These are phyloP conservation scores for Goniozus legneri DNA, from an alignment of 1,140 invertebrate genomes.

Conservation along the genomic window DNA sequence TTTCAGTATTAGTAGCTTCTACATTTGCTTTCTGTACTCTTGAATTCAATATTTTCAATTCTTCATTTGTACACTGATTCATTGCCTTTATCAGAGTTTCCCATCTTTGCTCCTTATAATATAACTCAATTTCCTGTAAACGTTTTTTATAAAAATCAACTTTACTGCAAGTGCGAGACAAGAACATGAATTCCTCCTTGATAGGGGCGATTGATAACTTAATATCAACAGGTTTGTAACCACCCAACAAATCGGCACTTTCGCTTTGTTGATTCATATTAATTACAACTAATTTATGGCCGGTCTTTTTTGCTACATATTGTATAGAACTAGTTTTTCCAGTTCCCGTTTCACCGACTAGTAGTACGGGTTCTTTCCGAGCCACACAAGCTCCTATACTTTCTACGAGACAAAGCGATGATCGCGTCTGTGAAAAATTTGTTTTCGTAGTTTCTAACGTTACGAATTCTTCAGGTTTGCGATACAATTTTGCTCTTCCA, in stretches of 20 bases:
- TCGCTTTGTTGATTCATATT: slow-evolving; percentile 99
- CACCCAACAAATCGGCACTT: slow-evolving; percentile 91
- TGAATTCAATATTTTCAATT: slow-evolving; percentile 57
- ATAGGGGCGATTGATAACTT: slow-evolving; percentile 80
- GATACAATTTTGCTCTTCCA: slow-evolving; percentile 57
- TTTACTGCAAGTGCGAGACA: slow-evolving; percentile 80
- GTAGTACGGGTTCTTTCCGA: slow-evolving; percentile 84
- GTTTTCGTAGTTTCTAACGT: slow-evolving; percentile 40
- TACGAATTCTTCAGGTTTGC: slow-evolving; percentile 23
- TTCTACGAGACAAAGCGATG: slow-evolving; percentile 80
- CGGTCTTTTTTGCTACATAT: slow-evolving; percentile 80
- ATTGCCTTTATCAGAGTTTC: slow-evolving; percentile 71
- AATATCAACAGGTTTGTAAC: slow-evolving; percentile 94
- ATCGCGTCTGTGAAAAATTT: slow-evolving; percentile 78
- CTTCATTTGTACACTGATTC: slow-evolving; percentile 69
- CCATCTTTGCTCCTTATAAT: slow-evolving; percentile 73
- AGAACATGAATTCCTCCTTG: slow-evolving; percentile 76
- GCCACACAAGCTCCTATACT: slow-evolving; percentile 77
- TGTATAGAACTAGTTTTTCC: slow-evolving; percentile 98
- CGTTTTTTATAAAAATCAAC: slow-evolving; percentile 81
- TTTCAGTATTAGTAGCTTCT: too few species aligned
- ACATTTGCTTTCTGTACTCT: slow-evolving; percentile 11
- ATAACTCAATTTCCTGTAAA: slow-evolving; percentile 73
- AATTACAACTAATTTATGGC: slow-evolving; percentile 87
- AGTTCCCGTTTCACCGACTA: slow-evolving; percentile 97